These are phyloP conservation scores for Dioctria rufipes DNA, from an alignment of 2,888 invertebrate genomes.

Conservation along the genomic window DNA sequence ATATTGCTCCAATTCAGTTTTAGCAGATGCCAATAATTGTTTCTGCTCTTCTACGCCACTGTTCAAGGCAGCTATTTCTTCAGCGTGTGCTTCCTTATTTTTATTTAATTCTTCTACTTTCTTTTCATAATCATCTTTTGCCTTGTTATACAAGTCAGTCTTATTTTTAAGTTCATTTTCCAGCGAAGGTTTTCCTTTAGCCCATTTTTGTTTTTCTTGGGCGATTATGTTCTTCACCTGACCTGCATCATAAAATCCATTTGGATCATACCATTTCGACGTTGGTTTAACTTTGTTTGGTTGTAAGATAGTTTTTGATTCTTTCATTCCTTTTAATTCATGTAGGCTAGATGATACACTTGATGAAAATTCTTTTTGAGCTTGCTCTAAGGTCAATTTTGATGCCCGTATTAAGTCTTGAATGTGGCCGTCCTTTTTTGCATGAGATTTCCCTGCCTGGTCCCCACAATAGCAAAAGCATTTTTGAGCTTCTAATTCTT, in stretches of 20 bases:
- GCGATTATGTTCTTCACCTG: too few relatives aligned
- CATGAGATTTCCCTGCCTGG: not conserved
- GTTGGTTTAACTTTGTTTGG: too few relatives aligned
- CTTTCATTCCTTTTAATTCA: not conserved
- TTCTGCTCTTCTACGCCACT: slow-evolving; percentile 1
- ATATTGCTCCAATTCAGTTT: slow-evolving; percentile 43
- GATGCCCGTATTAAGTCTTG: slow-evolving; percentile 66
- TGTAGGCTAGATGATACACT: slow-evolving; percentile 49
- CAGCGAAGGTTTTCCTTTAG: not conserved
- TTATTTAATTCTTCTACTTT: not conserved
- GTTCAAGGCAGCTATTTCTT: slow-evolving; percentile 19
- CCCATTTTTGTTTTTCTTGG: slow-evolving; percentile 1
- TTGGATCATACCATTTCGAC: too few relatives aligned
- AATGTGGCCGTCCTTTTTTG: slow-evolving; percentile 14
- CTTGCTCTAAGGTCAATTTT: slow-evolving; percentile 65
- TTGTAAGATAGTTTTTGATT: not conserved
- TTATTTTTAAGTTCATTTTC: slow-evolving; percentile 19
- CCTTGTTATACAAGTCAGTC: not conserved
- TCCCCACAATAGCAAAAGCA: slow-evolving; percentile 5
- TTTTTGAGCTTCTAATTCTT: slow-evolving; percentile 24
- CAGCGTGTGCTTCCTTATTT: not conserved
- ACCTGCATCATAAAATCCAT: too few relatives aligned
- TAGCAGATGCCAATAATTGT: slow-evolving; percentile 11
- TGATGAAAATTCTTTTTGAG: slow-evolving; percentile 65
- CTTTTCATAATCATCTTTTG: not conserved